Base-by-base conservation (phyloP, 2,888 invertebrate species). In the Melanchra persicariae region DNA sequence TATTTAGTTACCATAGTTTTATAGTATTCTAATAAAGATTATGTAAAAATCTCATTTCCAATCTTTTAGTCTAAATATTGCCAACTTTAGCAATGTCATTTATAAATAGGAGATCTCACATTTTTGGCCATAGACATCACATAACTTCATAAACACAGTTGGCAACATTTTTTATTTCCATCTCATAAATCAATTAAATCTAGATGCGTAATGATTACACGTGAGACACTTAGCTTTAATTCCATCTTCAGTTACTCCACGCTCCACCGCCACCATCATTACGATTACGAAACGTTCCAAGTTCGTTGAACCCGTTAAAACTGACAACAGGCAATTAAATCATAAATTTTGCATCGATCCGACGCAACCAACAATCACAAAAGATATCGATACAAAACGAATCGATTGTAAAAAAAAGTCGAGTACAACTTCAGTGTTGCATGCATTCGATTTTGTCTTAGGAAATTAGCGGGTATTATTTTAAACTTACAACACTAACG, bases 281-380 rank as follows among this genome's bases (percentile, higher is more conserved):
- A 73, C 81, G 83, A 85, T 85, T 84, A 84, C 79, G 72, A 84
- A 85, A 85, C 79, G 64, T 82, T 81, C 74, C 59, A 70, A 85
- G 85, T 85, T 85, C 81, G 47, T 84, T 85, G 85, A 85, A 84
- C 85, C 84, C 85, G 74, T 75, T 80, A 79, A 83, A 85, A 86
- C 85, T 86, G 87, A 87, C 89, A 92, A 91, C 91, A 88, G 85
- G 92, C 95, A 95, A 95, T 95, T 95, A 95, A 95, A 95, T 94
- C 94, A 95, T 95, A 95, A 95, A 95, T 95, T 93, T 92, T 90
- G 89, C 92, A 92, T 92, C 93, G 94, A 92, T 92, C 88, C 91
- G 88, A 90, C 91, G 91, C 91, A 95, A 94, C 95, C 94, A 92
- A 95, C 95, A 95, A 95, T 95, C 95, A 95, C 92, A 90, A 91